Evolutionary conservation across 2,797 vertebrate genomes (phyloP).

Genomic region (Corythornis leucogaster): DNA sequence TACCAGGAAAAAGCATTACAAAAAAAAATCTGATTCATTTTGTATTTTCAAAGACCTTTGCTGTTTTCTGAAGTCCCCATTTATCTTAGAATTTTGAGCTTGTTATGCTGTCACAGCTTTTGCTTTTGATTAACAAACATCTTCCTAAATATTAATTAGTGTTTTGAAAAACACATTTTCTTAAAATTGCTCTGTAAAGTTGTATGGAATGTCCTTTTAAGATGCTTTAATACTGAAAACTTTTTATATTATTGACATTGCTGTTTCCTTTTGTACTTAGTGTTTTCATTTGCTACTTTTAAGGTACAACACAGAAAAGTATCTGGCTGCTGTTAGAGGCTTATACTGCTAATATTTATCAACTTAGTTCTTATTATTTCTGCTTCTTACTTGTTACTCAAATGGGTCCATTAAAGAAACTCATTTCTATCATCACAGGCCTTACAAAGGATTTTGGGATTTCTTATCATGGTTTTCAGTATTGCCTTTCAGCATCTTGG

Average conservation of each 20-base stretch:
- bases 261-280: not conserved
- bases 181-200: not conserved
- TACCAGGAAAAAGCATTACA: not conserved
- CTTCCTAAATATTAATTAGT: conserved; percentile 26
- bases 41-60: conserved; percentile 7
- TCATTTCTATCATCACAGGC: not conserved
- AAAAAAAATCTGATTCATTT: not conserved
- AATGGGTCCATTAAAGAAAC: not conserved
- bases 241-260: not conserved
- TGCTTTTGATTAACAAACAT: conserved; percentile 32
- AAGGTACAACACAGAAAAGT: not conserved
- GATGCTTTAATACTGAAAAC: not conserved
- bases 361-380: not conserved
- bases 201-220: conserved; percentile 15
- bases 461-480: not conserved
- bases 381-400: not conserved
- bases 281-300: not conserved
- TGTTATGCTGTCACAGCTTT: conserved; percentile 41
- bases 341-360: not conserved
- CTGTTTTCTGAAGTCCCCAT: conserved; percentile 14
- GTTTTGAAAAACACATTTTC: conserved; percentile 6
- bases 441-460: not conserved
- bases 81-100: conserved; percentile 39
- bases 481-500: not conserved
- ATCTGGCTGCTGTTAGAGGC: not conserved